These are phyloP conservation scores for Ceramica pisi DNA, from an alignment of 2,888 invertebrate genomes.

Conservation along the genomic window DNA sequence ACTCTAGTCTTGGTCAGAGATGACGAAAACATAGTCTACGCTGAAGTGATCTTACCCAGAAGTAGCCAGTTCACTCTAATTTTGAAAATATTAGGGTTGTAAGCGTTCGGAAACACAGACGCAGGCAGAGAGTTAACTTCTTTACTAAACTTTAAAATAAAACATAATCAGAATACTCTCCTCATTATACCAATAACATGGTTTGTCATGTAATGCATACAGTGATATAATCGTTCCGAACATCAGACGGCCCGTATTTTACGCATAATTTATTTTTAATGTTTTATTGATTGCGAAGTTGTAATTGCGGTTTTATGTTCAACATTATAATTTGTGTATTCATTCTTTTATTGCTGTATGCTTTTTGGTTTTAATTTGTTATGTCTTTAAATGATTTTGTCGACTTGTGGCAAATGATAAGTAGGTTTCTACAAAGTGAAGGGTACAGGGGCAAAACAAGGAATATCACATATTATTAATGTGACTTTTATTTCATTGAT, in stretches of 20 bases:
- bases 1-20: too few relatives aligned
- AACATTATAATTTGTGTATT: constrained; percentile 46
- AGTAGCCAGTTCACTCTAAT: too few relatives aligned
- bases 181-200: background rate
- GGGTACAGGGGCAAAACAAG: too few relatives aligned
- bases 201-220: constrained; percentile 29
- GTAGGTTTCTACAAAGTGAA: too few relatives aligned
- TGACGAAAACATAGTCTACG: too few relatives aligned
- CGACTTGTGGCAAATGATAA: background rate
- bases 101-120: too few relatives aligned
- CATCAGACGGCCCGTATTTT: constrained; percentile 40
- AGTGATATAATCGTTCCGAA: constrained; percentile 43
- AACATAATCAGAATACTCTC: constrained; percentile 12
- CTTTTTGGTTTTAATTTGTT: constrained; percentile 3
- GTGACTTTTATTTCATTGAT: too few relatives aligned
- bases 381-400: background rate
- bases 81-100: too few relatives aligned
- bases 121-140: too few relatives aligned
- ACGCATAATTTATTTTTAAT: constrained; percentile 63
- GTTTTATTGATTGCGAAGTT: constrained; percentile 49
- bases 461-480: too few relatives aligned
- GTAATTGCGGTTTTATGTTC: constrained; percentile 40
- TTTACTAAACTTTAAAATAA: background rate
- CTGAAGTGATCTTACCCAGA: too few relatives aligned
- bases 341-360: constrained; percentile 16